phyloP scores from a whole-genome alignment of 2,797 vertebrate species.

The Crenuchus spilurus region DNA sequence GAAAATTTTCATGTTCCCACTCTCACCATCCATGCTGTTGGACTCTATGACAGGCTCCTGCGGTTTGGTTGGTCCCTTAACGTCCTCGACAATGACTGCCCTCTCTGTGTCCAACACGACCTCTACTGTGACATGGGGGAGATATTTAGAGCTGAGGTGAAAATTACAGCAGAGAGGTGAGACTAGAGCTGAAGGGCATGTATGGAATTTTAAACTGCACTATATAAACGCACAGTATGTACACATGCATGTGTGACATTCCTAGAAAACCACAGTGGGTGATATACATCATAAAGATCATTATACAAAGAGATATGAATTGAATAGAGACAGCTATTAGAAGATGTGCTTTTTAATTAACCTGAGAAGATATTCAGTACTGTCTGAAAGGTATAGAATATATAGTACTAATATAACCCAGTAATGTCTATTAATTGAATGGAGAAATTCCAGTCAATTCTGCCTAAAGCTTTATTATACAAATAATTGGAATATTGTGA shows the following conservation, averaged over 20 bases:
- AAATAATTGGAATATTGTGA: too few species aligned
- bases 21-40: constrained; percentile 34
- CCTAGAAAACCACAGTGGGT: not conserved
- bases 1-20: too few species aligned
- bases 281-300: too few species aligned
- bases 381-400: too few species aligned
- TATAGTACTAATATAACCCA: too few species aligned
- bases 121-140: constrained; percentile 42
- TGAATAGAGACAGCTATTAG: too few species aligned
- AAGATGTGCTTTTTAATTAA: too few species aligned
- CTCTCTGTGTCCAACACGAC: not conserved
- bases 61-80: constrained; percentile 19
- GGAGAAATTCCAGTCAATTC: too few species aligned
- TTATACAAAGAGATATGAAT: too few species aligned
- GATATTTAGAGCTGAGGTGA: constrained; percentile 54
- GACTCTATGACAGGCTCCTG: constrained; percentile 39
- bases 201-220: constrained; percentile 45
- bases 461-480: too few species aligned
- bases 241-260: not conserved
- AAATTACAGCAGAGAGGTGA: constrained; percentile 50
- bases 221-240: not conserved
- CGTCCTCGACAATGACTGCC: not conserved
- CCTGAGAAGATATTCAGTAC: too few species aligned
- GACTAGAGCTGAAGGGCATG: constrained; percentile 12
- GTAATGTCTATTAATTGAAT: too few species aligned